Evolutionary conservation across 2,113 vertebrate species (phyloP).

Genomic region (Hippolais icterina): DNA sequence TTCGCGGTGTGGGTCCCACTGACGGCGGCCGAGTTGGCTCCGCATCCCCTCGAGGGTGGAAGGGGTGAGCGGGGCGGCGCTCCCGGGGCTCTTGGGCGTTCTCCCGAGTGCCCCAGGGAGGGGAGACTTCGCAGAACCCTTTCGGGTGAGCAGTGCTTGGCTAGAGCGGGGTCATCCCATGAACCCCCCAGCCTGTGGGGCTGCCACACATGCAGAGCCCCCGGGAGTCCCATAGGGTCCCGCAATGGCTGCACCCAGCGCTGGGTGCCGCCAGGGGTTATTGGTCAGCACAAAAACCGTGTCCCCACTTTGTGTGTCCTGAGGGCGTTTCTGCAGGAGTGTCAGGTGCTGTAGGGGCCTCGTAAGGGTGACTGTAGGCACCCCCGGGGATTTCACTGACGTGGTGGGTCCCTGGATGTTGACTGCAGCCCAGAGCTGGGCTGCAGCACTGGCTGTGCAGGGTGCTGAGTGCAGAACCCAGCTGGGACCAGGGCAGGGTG

Average conservation of each 20-base stretch:
- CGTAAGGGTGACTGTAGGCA: neutral
- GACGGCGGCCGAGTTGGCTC: neutral
- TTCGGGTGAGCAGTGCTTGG: neutral
- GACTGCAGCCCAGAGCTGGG: neutral
- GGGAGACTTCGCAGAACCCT: neutral
- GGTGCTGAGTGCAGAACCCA: neutral
- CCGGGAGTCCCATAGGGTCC: neutral
- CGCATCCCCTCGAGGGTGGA: neutral
- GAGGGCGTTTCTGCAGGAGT: neutral
- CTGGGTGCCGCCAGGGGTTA: neutral
- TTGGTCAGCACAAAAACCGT: neutral
- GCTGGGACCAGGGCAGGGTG: neutral
- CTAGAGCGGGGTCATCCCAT: rapidly evolving
- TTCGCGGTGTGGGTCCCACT: neutral
- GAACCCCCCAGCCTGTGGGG: rapidly evolving
- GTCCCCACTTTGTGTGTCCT: neutral
- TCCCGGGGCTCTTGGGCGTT: no score
- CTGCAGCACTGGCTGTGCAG: neutral
- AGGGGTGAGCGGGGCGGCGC: neutral
- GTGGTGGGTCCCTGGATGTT: neutral
- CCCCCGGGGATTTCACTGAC: rapidly evolving
- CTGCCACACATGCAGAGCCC: neutral
- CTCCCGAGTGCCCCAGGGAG: neutral
- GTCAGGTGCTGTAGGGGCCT: neutral
- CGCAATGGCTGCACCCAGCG: rapidly evolving